phyloP scores from a whole-genome alignment of 2,888 invertebrate genomes.

The Junonia oenone region DNA sequence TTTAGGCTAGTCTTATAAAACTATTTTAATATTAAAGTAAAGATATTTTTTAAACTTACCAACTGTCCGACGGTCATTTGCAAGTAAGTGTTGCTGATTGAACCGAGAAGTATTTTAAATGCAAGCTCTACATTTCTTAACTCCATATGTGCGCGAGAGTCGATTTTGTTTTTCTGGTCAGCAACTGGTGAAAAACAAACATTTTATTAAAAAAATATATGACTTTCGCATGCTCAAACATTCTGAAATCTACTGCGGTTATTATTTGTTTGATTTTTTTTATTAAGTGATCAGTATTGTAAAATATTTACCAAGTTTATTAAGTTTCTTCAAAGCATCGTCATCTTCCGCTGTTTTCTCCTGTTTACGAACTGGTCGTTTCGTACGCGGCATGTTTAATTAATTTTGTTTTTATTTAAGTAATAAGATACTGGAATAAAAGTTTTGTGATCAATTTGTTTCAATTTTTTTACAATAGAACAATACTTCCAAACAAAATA shows the following conservation, averaged over 20 bases:
- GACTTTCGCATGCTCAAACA: too few species aligned
- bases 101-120: conserved; percentile 55
- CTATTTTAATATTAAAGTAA: not conserved
- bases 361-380: conserved; percentile 54
- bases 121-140: conserved; percentile 53
- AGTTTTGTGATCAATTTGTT: not conserved
- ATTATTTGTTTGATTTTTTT: too few species aligned
- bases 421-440: not conserved
- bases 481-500: conserved; percentile 3
- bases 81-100: conserved; percentile 45
- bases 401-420: not conserved
- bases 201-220: too few species aligned
- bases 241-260: too few species aligned
- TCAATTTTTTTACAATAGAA: not conserved
- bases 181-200: conserved; percentile 36
- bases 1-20: too few species aligned
- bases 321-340: conserved; percentile 52
- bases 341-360: conserved; percentile 50
- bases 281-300: not conserved
- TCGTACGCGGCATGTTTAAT: conserved; percentile 64
- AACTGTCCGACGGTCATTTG: conserved; percentile 61
- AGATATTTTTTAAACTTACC: conserved; percentile 46
- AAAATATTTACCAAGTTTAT: conserved; percentile 48
- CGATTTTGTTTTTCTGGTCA: conserved; percentile 55
- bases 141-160: conserved; percentile 47